phyloP scores from a whole-genome alignment of 2,888 invertebrate genomes.

The Autographa pulchrina region DNA sequence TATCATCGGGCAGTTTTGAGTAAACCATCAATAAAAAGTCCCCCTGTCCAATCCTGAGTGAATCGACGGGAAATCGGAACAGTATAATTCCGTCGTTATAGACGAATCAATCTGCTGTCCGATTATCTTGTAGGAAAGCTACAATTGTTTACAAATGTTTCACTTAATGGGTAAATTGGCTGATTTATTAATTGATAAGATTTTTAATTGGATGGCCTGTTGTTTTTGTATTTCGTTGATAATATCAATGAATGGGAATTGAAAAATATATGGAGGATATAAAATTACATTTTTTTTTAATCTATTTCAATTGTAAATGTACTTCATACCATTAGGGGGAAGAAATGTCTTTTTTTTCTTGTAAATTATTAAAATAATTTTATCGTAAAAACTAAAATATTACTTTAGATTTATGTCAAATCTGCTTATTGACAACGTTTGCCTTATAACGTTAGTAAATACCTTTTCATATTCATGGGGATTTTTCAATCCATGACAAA shows the following conservation, averaged over 20 bases:
- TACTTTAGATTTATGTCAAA: too few relatives aligned
- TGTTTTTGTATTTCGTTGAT: neutral
- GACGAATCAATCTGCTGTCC: slow-evolving; percentile 58
- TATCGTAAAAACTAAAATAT: too few relatives aligned
- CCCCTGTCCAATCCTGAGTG: slow-evolving; percentile 53
- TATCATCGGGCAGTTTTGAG: slow-evolving; percentile 69
- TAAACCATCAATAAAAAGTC: slow-evolving; percentile 65
- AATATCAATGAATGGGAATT: neutral
- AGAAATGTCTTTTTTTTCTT: too few relatives aligned
- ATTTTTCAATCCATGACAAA: too few relatives aligned
- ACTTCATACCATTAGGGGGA: too few relatives aligned
- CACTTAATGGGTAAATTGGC: slow-evolving; percentile 54
- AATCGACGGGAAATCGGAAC: slow-evolving; percentile 61
- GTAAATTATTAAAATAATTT: too few relatives aligned
- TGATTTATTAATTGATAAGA: slow-evolving; percentile 54
- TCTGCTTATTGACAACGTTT: too few relatives aligned
- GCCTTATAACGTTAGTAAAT: too few relatives aligned
- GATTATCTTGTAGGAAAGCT: slow-evolving; percentile 50
- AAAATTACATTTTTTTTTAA: neutral
- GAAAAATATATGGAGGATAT: neutral
- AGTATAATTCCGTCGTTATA: slow-evolving; percentile 61
- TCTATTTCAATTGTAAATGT: too few relatives aligned
- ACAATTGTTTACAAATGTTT: slow-evolving; percentile 64
- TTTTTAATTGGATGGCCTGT: neutral
- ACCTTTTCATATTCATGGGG: too few relatives aligned